Evolutionary conservation across 2,113 vertebrate species (phyloP).

Genomic region (Zingel zingel): DNA sequence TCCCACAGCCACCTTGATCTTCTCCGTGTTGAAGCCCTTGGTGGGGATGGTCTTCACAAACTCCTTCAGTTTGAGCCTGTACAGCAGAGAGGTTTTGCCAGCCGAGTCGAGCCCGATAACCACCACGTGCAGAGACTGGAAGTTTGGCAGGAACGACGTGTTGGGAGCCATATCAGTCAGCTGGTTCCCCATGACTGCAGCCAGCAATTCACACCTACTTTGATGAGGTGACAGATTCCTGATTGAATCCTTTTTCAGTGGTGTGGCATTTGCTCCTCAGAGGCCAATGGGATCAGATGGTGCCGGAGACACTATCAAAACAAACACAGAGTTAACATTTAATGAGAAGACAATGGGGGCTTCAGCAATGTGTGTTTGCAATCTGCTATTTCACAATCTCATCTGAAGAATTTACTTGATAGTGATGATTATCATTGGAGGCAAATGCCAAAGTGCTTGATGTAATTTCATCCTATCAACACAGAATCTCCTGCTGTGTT

Average conservation of each 20-base stretch:
- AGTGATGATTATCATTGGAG: background rate
- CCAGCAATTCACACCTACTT: conserved; percentile 68
- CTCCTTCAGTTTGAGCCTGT: conserved; percentile 92
- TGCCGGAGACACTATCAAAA: conserved; percentile 75
- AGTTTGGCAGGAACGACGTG: conserved; percentile 87
- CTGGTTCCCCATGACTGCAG: conserved; percentile 90
- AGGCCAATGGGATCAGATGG: conserved; percentile 57
- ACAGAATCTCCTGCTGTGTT: background rate
- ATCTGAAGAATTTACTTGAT: background rate
- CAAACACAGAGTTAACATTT: conserved; percentile 68
- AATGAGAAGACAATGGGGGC: conserved; percentile 39
- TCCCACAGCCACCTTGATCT: conserved; percentile 89
- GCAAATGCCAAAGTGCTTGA: background rate
- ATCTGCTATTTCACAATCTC: conserved; percentile 2
- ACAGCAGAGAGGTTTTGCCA: conserved; percentile 92
- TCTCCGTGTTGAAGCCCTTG: conserved; percentile 94
- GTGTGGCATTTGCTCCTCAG: conserved; percentile 76
- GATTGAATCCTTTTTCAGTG: conserved; percentile 58
- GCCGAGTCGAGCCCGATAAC: conserved; percentile 90
- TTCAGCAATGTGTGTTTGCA: conserved; percentile 17
- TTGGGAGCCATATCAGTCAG: conserved; percentile 89
- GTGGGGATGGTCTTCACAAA: conserved; percentile 93
- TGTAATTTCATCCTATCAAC: background rate
- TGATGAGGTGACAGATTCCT: conserved; percentile 68
- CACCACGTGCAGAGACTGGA: conserved; percentile 90